These are phyloP conservation scores for Pyxicephalus adspersus DNA, from an alignment of 2,113 vertebrate genomes.

Conservation along the genomic window DNA sequence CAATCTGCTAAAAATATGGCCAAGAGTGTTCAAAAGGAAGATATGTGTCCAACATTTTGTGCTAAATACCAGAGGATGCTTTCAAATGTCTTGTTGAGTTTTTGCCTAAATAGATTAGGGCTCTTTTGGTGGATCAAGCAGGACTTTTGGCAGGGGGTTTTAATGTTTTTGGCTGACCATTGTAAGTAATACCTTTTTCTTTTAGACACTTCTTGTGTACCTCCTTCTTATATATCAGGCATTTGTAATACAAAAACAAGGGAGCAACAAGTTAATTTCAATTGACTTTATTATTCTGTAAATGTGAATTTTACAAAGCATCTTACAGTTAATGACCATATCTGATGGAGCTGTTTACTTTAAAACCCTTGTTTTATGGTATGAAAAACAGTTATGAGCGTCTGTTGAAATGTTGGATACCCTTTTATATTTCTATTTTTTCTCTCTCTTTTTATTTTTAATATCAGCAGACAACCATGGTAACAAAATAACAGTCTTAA, in stretches of 20 bases:
- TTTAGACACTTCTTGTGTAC: not conserved
- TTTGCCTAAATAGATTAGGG: too few relatives aligned
- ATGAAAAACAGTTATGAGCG: constrained; percentile 63
- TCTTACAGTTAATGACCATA: constrained; percentile 73
- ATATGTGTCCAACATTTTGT: too few relatives aligned
- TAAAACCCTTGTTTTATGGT: constrained; percentile 47
- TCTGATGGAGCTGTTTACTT: constrained; percentile 59
- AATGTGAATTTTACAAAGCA: constrained; percentile 85
- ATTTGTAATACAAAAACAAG: not conserved
- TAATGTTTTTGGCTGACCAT: too few relatives aligned
- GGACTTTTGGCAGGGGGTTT: too few relatives aligned
- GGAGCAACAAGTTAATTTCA: constrained; percentile 12
- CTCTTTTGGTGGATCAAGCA: too few relatives aligned
- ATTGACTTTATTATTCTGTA: constrained; percentile 82
- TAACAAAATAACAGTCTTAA: constrained; percentile 73
- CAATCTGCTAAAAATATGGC: too few relatives aligned
- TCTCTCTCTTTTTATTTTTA: constrained; percentile 41
- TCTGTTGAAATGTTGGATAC: constrained; percentile 52
- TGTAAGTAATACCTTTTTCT: too few relatives aligned
- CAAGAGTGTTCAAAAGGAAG: too few relatives aligned
- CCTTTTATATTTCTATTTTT: not conserved
- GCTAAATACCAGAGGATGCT: too few relatives aligned
- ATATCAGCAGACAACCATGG: constrained; percentile 67
- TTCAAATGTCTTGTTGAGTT: too few relatives aligned
- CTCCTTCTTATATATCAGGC: not conserved